Evolutionary conservation across 2,113 vertebrate genomes (phyloP).

Genomic region (Catharus fuscescens): DNA sequence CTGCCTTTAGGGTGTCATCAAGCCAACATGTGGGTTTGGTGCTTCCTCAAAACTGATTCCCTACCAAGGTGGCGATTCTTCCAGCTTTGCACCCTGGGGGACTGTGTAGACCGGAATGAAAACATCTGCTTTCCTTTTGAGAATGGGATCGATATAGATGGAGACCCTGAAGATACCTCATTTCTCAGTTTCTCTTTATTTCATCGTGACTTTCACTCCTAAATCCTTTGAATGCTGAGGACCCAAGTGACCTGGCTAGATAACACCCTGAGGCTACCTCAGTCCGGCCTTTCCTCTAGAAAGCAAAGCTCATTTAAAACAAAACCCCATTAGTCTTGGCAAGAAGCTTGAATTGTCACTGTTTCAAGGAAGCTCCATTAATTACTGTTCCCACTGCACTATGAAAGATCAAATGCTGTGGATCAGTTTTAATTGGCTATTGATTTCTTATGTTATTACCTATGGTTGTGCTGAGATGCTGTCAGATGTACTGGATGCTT

Average conservation of each 20-base stretch:
- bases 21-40: background rate
- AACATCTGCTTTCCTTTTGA: background rate
- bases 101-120: background rate
- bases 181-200: constrained; percentile 4
- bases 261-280: background rate
- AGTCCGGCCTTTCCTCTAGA: background rate
- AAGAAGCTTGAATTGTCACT: constrained; percentile 53
- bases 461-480: constrained; percentile 39
- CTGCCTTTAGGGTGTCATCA: background rate
- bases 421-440: constrained; percentile 73
- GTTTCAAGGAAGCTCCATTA: constrained; percentile 55
- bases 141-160: background rate
- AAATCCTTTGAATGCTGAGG: background rate
- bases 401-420: constrained; percentile 64
- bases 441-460: constrained; percentile 69
- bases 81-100: background rate
- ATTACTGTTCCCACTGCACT: constrained; percentile 56
- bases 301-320: constrained; percentile 35
- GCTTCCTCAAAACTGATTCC: background rate
- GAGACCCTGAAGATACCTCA: background rate
- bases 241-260: background rate
- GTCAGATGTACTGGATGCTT: constrained; percentile 45
- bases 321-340: constrained; percentile 39
- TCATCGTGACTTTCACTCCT: background rate
- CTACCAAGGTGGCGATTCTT: background rate